phyloP scores from a whole-genome alignment of 1,140 invertebrate genomes.

The Hycleus phaleratus region DNA sequence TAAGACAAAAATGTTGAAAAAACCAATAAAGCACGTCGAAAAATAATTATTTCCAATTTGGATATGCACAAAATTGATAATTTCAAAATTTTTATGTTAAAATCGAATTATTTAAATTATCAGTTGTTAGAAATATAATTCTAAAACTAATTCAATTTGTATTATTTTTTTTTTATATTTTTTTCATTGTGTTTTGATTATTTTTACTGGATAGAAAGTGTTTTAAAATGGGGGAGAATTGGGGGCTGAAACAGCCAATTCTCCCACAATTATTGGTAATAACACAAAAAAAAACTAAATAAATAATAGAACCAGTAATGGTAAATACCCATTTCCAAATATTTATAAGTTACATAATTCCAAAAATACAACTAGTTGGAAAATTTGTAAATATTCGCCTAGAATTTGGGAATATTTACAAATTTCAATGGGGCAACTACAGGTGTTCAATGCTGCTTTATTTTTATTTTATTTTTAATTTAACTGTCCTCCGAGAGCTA shows the following conservation, averaged over 20 bases:
- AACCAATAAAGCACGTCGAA: slow-evolving; percentile 5
- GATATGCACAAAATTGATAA: slow-evolving; percentile 5
- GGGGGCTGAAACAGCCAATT: background rate
- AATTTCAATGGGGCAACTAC: slow-evolving; percentile 3
- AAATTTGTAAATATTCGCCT: slow-evolving; percentile 1
- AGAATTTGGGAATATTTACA: background rate
- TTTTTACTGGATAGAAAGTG: background rate
- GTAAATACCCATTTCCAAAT: slow-evolving; percentile 16
- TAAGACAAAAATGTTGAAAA: no score
- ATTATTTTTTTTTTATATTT: slow-evolving; percentile 1
- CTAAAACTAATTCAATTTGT: slow-evolving; percentile 12
- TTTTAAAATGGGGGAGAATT: background rate
- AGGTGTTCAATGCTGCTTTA: slow-evolving; percentile 14
- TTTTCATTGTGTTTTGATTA: background rate
- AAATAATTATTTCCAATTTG: background rate
- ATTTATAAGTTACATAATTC: slow-evolving; percentile 17
- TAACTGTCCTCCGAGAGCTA: slow-evolving; percentile 7
- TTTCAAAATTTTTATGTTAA: background rate
- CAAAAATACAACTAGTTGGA: slow-evolving; percentile 13
- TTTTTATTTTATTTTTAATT: no score
- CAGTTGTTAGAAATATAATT: slow-evolving; percentile 3
- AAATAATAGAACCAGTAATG: slow-evolving; percentile 11
- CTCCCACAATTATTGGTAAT: slow-evolving; percentile 2
- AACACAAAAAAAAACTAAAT: slow-evolving; percentile 6
- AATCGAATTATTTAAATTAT: background rate